Percentiles rank a stretch among this genome's conserved stretches.
These are phyloP conservation scores for Acleris cristana DNA, from an alignment of 2,888 invertebrate genomes.

Conservation along the genomic window DNA sequence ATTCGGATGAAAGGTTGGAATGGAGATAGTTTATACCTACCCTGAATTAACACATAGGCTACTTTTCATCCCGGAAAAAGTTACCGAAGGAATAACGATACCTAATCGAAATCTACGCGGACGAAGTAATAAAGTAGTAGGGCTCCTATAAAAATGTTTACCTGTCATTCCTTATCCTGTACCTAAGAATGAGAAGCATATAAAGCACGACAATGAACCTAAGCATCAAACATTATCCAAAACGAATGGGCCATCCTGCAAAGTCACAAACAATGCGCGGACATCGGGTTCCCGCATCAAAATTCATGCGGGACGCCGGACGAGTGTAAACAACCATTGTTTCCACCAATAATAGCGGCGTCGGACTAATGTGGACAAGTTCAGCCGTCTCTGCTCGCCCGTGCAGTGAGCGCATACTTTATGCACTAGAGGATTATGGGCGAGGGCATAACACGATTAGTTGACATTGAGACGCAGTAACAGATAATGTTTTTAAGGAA, in stretches of 20 bases:
- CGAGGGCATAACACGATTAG: background rate
- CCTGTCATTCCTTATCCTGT: background rate
- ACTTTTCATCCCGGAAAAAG: no score
- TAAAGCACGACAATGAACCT: conserved; percentile 1
- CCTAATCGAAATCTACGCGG: no score
- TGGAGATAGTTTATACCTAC: no score
- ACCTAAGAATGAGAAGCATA: background rate
- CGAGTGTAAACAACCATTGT: conserved; percentile 71
- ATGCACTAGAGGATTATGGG: background rate
- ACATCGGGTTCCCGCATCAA: conserved; percentile 56
- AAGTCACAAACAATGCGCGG: conserved; percentile 44
- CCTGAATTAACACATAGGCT: no score
- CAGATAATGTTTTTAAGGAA: no score
- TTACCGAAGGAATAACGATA: no score
- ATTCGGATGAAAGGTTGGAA: no score
- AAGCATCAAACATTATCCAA: conserved; percentile 22
- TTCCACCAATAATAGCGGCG: conserved; percentile 49
- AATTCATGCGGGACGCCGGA: conserved; percentile 56
- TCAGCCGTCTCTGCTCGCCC: conserved; percentile 43
- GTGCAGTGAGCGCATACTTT: conserved; percentile 42
- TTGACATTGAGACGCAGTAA: no score
- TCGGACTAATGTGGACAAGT: conserved; percentile 43
- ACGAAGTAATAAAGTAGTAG: no score
- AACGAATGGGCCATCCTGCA: conserved; percentile 42
- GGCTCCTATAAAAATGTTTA: no score